phyloP scores from a whole-genome alignment of 2,797 vertebrate genomes.

The Phylloscopus collybita region DNA sequence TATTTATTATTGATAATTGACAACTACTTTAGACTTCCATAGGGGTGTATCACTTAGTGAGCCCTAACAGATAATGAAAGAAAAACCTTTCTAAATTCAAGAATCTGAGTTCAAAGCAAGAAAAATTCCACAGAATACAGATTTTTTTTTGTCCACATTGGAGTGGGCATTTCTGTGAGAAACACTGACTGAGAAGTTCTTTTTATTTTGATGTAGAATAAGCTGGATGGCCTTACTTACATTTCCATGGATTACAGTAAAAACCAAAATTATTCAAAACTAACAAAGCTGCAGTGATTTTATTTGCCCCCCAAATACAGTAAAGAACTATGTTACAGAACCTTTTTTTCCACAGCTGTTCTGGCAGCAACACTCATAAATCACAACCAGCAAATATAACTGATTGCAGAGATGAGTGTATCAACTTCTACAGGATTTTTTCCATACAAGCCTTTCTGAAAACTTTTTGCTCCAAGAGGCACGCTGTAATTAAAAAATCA shows the following conservation, averaged over 20 bases:
- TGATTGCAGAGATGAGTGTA: not conserved
- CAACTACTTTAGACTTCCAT: not conserved
- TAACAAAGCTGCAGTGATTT: not conserved
- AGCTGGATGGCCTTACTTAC: not conserved
- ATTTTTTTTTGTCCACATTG: not conserved
- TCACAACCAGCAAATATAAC: not conserved
- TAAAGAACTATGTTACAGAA: not conserved
- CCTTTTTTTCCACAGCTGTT: not conserved
- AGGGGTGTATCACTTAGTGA: not conserved
- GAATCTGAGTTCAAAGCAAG: not conserved
- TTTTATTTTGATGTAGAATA: not conserved
- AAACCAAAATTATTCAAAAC: not conserved
- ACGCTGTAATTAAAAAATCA: constrained; percentile 10
- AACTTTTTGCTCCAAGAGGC: not conserved
- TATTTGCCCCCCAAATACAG: not conserved
- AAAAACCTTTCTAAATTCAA: not conserved
- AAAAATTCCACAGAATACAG: not conserved
- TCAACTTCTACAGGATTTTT: not conserved
- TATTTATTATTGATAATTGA: not conserved
- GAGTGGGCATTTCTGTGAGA: not conserved
- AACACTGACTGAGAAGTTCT: not conserved
- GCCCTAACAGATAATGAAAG: not conserved
- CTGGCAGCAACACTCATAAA: not conserved
- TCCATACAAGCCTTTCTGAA: not conserved
- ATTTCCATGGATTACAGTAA: not conserved